Conservation (phyloP, 2,797 vertebrate species). For the Arnoldichthys spilopterus region DNA sequence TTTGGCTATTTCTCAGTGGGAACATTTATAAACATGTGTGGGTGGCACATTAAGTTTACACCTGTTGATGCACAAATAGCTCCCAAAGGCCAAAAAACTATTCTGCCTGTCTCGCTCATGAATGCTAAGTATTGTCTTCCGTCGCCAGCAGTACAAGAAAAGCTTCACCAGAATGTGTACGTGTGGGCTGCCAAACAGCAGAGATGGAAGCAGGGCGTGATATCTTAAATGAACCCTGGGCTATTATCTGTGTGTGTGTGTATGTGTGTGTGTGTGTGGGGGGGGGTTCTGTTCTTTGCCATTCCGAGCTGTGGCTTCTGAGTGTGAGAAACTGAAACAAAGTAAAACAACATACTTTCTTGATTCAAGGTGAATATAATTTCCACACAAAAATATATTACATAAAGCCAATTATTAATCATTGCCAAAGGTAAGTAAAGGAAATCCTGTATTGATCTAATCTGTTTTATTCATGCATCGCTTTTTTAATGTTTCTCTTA, state of each 20-base stretch:
- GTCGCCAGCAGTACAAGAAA: slow-evolving; percentile 37
- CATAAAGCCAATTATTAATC: too few species aligned
- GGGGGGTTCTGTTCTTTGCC: not conserved
- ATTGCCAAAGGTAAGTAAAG: too few species aligned
- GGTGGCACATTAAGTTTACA: slow-evolving; percentile 45
- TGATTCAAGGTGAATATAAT: too few species aligned
- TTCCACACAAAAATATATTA: too few species aligned
- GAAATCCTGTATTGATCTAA: too few species aligned
- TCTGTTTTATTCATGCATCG: too few species aligned
- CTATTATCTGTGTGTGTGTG: slow-evolving; percentile 14
- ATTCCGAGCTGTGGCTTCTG: too few species aligned
- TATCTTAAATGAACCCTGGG: slow-evolving; percentile 34
- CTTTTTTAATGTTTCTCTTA: too few species aligned
- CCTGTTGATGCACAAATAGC: slow-evolving; percentile 47
- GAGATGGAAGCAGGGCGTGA: slow-evolving; percentile 28
- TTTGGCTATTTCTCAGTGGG: slow-evolving; percentile 26
- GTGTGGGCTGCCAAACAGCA: slow-evolving; percentile 16
- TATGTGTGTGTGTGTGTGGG: too few species aligned
- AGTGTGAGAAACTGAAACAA: too few species aligned
- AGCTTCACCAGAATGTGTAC: slow-evolving; percentile 19
- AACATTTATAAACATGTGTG: slow-evolving; percentile 42
- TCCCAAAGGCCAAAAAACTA: slow-evolving; percentile 2
- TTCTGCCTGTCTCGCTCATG: slow-evolving; percentile 32
- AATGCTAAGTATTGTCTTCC: slow-evolving; percentile 48
- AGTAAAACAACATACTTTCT: too few species aligned